Evolutionary conservation across 1,140 invertebrate genomes (phyloP).

Genomic region (Megalonaias nervosa): DNA sequence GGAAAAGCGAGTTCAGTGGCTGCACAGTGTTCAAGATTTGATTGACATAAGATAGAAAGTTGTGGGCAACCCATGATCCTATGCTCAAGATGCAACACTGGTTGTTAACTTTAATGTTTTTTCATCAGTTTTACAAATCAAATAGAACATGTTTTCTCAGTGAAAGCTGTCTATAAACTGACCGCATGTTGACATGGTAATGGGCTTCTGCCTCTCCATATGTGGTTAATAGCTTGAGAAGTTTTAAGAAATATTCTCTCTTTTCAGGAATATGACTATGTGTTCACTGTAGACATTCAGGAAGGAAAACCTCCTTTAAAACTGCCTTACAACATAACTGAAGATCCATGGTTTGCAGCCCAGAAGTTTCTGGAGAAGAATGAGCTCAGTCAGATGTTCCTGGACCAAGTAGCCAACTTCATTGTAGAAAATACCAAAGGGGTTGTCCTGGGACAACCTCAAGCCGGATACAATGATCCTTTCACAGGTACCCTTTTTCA

Average conservation of each 20-base stretch:
- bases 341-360: constrained; percentile 80
- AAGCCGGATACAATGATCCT: constrained; percentile 66
- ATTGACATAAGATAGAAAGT: too few species aligned
- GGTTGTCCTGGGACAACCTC: constrained; percentile 56
- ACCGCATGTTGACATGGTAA: too few species aligned
- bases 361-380: constrained; percentile 81
- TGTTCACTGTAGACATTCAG: constrained; percentile 95
- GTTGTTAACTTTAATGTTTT: too few species aligned
- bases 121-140: too few species aligned
- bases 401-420: constrained; percentile 97
- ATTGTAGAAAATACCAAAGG: constrained; percentile 86
- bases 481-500: constrained; percentile 68
- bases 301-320: constrained; percentile 90
- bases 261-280: constrained; percentile 90
- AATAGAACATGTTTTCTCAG: too few species aligned
- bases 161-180: too few species aligned
- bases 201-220: too few species aligned
- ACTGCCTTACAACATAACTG: constrained; percentile 88
- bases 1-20: too few species aligned
- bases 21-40: too few species aligned
- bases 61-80: too few species aligned
- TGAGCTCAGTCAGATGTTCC: constrained; percentile 81
- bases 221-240: too few species aligned
- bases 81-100: too few species aligned
- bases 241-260: background rate